Base-by-base conservation (phyloP, 35 echinoderm and acorn worm genomes). In the Ophioderma brevispina region DNA sequence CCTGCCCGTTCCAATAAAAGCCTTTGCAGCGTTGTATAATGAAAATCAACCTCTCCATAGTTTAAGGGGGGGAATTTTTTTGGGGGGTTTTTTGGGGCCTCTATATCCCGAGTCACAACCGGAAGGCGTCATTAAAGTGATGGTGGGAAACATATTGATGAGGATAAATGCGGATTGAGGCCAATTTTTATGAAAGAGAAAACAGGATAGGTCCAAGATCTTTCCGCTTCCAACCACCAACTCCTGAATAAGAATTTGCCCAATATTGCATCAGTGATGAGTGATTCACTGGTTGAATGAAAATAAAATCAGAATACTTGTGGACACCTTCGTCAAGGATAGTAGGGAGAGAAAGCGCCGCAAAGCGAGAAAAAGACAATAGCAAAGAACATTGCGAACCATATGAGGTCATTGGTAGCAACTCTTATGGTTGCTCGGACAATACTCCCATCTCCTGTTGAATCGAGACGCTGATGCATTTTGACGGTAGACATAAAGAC, bases 131-230 rank as follows among this genome's bases (percentile, higher is more conserved):
- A 34, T 92, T 94, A 64, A 98, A n/a, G n/a, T 82, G 87, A 98
- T 98, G 38, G 96, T 98, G 34, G 94, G 87, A 70, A 98, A 94
- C 96, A 98, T 98, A 80, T 98, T 98, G 87, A 98, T 87, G 21
- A 98, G 90, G 77, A 98, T 94, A 79, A 94, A 98, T 11, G 92
- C 92, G 36, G 94, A 92, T 41, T 76, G 87, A 15, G 50, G 63
- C 90, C n/a, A n/a, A n/a, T n/a, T n/a, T n/a, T n/a, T n/a, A 98
- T 94, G 87, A 92, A 98, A 81, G 91, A 78, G 52, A 98, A 98
- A 98, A 94, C 63, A 94, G 76, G 28, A 92, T 82, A 4, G 96
- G 90, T 25, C 92, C 96, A 0, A 98, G 77, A 5, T 0, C 89
- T 64, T 19, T 90, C 85, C 11, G 82, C 89, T 21, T 81, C 43